Base-by-base conservation (phyloP, 64 coral and sea anemone species). In the Montipora cactus region DNA sequence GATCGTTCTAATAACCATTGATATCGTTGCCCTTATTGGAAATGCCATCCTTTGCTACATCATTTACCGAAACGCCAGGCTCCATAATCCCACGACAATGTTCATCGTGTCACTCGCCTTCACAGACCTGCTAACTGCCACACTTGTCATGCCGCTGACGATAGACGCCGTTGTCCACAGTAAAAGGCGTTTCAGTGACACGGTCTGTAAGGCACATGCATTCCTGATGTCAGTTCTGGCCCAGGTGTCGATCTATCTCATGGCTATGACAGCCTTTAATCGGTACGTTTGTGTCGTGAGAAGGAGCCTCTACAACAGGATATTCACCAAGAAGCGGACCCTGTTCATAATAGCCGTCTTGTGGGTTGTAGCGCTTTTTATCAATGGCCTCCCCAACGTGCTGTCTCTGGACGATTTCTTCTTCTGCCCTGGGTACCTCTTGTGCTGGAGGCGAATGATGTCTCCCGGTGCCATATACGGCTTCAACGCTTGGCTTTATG, bases 191-290 rank as follows among this genome's bases (percentile, higher is more conserved):
- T 86, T 75, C 51, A 64, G 50, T 3, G 28, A 37, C 28, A 37
- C 1, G 28, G 28, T 37, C 28, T 92, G 90, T 51, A 57, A 62
- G 28, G 49, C 58, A 8, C 90, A 92, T 4, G 90, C 67, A 25
- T 84, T 92, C 16, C 20, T 74, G 4, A 58, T 84, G 45, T 69
- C 80, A 16, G 21, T 80, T 50, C 46, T 92, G 4, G 81, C 79
- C 2, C 67, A 82, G 50, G 14, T 82, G 13, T 92, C 90, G 0
- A 61, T 92, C 37, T 83, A 46, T 6, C 57, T 92, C 69, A 92
- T 84, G 90, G 90, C 90, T 58, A 59, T 92, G 47, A 82, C 90
- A n/a, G 90, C 90, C 15, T 74, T 92, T 14, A 92, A 59, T 47
- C 69, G 90, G 68, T 92, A 92, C 55, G 44, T 76, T 1, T 92